phyloP scores from a whole-genome alignment of 2,797 vertebrate species.

The Acipenser oxyrinchus region DNA sequence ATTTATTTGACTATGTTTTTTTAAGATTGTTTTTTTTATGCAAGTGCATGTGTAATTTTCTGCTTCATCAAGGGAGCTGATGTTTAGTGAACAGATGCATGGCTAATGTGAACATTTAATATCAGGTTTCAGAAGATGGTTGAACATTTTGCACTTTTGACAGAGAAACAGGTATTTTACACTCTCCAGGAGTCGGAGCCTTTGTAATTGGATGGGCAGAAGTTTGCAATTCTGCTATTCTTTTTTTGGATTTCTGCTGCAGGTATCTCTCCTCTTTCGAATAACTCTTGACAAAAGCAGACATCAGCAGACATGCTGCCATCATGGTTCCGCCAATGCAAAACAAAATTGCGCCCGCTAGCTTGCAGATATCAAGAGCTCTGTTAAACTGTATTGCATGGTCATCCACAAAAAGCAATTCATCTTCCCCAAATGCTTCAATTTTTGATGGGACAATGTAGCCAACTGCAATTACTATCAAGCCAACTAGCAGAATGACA shows the following conservation, averaged over 20 bases:
- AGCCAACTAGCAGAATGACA: conserved; percentile 77
- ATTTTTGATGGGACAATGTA: conserved; percentile 82
- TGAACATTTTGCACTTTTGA: conserved; percentile 94
- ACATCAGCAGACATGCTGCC: conserved; percentile 82
- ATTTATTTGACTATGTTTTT: too few species aligned
- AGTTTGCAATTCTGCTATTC: conserved; percentile 75
- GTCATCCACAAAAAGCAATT: conserved; percentile 74
- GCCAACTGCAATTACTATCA: conserved; percentile 80
- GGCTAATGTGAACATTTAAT: conserved; percentile 8
- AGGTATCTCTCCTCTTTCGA: conserved; percentile 87
- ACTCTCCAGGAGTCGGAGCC: conserved; percentile 76
- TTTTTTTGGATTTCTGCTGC: conserved; percentile 90
- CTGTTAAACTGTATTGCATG: conserved; percentile 80
- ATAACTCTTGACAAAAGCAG: conserved; percentile 81
- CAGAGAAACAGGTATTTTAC: conserved; percentile 87
- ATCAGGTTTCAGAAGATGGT: conserved; percentile 79
- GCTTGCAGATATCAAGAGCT: conserved; percentile 84
- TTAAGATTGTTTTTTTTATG: not conserved
- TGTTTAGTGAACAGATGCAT: conserved; percentile 26
- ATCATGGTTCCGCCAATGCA: conserved; percentile 81
- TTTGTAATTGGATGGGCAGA: conserved; percentile 76
- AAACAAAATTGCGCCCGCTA: conserved; percentile 84
- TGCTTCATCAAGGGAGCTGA: conserved; percentile 26
- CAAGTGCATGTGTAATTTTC: not conserved
- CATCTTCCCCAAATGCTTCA: conserved; percentile 85